Percentiles rank a stretch among this genome's conserved stretches.
These are phyloP conservation scores for Heterotis niloticus DNA, from an alignment of 2,113 vertebrate genomes.

Conservation along the genomic window DNA sequence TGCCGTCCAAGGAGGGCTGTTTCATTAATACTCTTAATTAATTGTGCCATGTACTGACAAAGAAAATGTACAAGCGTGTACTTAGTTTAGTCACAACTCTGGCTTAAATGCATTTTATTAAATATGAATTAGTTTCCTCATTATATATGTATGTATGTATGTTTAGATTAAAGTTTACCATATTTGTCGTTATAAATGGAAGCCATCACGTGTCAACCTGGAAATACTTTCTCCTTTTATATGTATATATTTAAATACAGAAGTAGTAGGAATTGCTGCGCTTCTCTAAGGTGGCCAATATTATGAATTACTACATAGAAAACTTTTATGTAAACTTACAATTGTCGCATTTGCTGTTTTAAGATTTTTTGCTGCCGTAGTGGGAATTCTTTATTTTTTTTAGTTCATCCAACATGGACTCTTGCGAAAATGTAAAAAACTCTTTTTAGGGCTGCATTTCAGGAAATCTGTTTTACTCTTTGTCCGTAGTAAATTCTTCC, in stretches of 20 bases:
- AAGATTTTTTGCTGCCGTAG: neutral
- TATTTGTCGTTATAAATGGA: neutral
- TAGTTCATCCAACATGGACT: neutral
- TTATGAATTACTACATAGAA: neutral
- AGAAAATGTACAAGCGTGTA: neutral
- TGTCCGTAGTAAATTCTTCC: conserved; percentile 7
- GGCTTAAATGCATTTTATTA: conserved; percentile 2
- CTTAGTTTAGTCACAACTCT: neutral
- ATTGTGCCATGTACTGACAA: neutral
- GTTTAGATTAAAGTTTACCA: neutral
- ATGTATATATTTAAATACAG: neutral
- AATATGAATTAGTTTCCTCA: neutral
- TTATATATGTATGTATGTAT: too few relatives aligned
- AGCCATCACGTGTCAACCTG: neutral
- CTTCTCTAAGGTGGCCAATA: too few relatives aligned
- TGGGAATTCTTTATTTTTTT: neutral
- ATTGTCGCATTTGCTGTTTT: neutral
- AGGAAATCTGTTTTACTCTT: neutral
- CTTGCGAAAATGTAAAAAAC: neutral
- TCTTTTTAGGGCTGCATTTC: neutral
- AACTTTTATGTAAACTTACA: neutral
- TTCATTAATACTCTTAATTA: neutral
- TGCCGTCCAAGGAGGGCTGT: neutral
- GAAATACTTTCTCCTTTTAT: neutral
- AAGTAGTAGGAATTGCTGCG: too few relatives aligned